Percentiles rank a stretch among this genome's conserved stretches.
These are phyloP conservation scores for human (Homo sapiens) DNA, from an alignment of 2,113 vertebrate species.

Conservation along the genomic window GRCh38 chr2:139330001-139330500, in stretches of 20 bases:
- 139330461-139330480: not conserved
- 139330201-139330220: not conserved
- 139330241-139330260: constrained; percentile 16
- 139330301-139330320: not conserved
- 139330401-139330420: not conserved
- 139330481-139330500: not conserved
- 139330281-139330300: not conserved
- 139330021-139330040: not conserved
- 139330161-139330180: not conserved
- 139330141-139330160: not conserved
- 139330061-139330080: not conserved
- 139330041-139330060: not conserved
- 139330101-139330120: not conserved
- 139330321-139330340: constrained; percentile 8
- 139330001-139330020: not conserved
- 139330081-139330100: not conserved
- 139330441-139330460: not conserved
- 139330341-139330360: not conserved
- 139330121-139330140: not conserved
- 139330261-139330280: not conserved
- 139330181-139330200: not conserved
- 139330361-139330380: not conserved
- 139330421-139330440: not conserved
- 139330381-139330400: not conserved
- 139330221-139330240: constrained; percentile 30